Evolutionary conservation across 2,113 vertebrate species (phyloP).

Genomic region (Hippocampus guttulatus): DNA sequence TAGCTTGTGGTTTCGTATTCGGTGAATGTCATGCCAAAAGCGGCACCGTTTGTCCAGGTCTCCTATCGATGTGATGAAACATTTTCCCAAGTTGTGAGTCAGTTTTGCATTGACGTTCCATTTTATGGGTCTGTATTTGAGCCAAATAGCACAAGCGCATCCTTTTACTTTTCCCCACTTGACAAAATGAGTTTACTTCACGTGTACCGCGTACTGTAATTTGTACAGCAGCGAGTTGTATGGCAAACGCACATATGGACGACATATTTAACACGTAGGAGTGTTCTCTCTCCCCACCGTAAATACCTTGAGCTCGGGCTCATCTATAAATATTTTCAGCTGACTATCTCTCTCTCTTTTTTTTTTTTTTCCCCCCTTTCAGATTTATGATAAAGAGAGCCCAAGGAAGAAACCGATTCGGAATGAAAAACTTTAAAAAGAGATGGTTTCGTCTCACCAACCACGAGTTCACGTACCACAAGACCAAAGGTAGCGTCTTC

Average conservation of each 20-base stretch:
- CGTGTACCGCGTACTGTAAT: neutral
- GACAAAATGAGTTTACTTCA: neutral
- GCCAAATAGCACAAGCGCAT: neutral
- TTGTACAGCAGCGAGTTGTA: constrained; percentile 13
- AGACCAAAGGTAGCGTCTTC: constrained; percentile 84
- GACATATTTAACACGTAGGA: neutral
- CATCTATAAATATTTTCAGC: neutral
- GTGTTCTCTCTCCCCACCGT: neutral
- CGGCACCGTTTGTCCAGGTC: neutral
- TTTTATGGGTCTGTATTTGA: neutral
- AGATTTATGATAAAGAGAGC: constrained; percentile 99
- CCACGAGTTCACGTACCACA: constrained; percentile 97
- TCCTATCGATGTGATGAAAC: neutral
- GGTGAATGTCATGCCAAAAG: neutral
- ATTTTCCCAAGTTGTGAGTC: neutral
- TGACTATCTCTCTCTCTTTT: neutral
- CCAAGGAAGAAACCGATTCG: constrained; percentile 93
- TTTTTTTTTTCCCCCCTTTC: neutral
- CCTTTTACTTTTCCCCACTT: neutral
- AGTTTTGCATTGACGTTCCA: neutral
- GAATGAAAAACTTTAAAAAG: constrained; percentile 99
- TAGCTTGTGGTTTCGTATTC: neutral
- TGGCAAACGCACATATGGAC: neutral
- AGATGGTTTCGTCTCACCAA: constrained; percentile 97
- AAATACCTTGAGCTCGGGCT: constrained; percentile 1